These are phyloP conservation scores for Sphaeramia orbicularis DNA, from an alignment of 2,797 vertebrate species.

Conservation along the genomic window DNA sequence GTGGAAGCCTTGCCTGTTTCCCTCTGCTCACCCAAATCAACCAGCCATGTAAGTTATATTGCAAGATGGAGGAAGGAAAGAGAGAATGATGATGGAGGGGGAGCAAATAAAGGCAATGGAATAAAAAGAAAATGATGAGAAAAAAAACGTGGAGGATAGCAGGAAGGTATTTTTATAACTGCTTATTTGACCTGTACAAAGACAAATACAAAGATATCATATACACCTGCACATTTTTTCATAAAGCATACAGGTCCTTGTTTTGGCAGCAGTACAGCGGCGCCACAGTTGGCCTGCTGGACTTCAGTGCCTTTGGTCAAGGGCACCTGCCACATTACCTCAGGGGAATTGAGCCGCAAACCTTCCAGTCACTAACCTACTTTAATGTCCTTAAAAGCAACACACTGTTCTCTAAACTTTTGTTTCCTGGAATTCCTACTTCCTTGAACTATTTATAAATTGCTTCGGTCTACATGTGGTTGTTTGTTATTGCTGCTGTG, in stretches of 20 bases:
- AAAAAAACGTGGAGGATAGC: background rate
- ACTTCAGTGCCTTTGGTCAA: slow-evolving; percentile 31
- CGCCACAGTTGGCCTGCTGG: slow-evolving; percentile 22
- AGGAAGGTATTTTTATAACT: background rate
- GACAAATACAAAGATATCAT: slow-evolving; percentile 2
- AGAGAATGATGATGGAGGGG: slow-evolving; percentile 23
- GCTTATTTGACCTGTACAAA: slow-evolving; percentile 24
- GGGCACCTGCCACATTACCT: slow-evolving; percentile 39
- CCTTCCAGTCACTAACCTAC: slow-evolving; percentile 32
- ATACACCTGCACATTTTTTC: slow-evolving; percentile 4
- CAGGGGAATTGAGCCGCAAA: slow-evolving; percentile 36
- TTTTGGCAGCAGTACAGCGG: slow-evolving; percentile 39
- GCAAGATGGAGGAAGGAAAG: slow-evolving; percentile 46
- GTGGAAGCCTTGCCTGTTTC: slow-evolving; percentile 70
- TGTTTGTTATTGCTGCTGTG: slow-evolving; percentile 26
- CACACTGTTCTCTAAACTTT: slow-evolving; percentile 12
- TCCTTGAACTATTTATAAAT: slow-evolving; percentile 5
- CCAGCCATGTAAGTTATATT: slow-evolving; percentile 74
- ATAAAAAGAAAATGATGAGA: slow-evolving; percentile 7
- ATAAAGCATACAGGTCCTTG: background rate
- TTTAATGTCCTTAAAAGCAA: slow-evolving; percentile 27
- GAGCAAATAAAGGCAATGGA: slow-evolving; percentile 32
- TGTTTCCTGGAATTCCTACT: slow-evolving; percentile 11
- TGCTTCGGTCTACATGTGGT: slow-evolving; percentile 11
- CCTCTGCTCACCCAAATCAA: slow-evolving; percentile 72